Evolutionary conservation across 1,140 invertebrate species (phyloP), one percentile per base, ranked within the genome.

Genomic region (Stegodyphus dumicola): DNA sequence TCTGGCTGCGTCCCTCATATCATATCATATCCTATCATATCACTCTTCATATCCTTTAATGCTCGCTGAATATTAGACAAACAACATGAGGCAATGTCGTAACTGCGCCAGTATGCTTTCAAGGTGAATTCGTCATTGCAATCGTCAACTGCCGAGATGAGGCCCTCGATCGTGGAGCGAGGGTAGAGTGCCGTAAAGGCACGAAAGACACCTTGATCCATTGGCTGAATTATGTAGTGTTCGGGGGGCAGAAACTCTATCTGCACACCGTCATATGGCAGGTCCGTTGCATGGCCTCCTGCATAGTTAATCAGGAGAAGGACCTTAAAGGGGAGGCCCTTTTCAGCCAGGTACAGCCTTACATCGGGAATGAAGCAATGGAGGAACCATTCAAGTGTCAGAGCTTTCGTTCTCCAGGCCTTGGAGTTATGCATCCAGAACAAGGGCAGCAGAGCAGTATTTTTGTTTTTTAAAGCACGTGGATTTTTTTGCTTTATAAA

Each of bases 251-350:
- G 54, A 74, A 77, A 78, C 17, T 71, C 67, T 52, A 87, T 74
- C 10, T 77, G 7, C n/a, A 77, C 60, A 51, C 48, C 70, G n/a
- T 77, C 51, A 49, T 87, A 18, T 51, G 54, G n/a, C 52, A 87
- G 65, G n/a, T 86, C 66, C n/a, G 18, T 10, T 48, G 84, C 54
- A 79, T 87, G 83, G 15, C 69, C 75, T 70, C 69, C 54, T 51
- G 83, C 83, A 86, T 71, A 80, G 75, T 88, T 83, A 71, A 88
- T 86, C 15, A 88, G 15, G 7, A 88, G 78, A 73, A 88, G 69
- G 18, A 88, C 67, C 60, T 86, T 78, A 52, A 86, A 88, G 17
- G 87, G 7, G 54, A 88, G 70, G 7, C 49, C 65, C 60, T 88
- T 88, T 51, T 85, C 77, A 56, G 5, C 33, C 11, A 86, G 69